A percentile compares a stretch with the other conserved stretches of the same genome.
Conservation (phyloP, 2,113 vertebrate genomes). For the Anseranas semipalmata region DNA sequence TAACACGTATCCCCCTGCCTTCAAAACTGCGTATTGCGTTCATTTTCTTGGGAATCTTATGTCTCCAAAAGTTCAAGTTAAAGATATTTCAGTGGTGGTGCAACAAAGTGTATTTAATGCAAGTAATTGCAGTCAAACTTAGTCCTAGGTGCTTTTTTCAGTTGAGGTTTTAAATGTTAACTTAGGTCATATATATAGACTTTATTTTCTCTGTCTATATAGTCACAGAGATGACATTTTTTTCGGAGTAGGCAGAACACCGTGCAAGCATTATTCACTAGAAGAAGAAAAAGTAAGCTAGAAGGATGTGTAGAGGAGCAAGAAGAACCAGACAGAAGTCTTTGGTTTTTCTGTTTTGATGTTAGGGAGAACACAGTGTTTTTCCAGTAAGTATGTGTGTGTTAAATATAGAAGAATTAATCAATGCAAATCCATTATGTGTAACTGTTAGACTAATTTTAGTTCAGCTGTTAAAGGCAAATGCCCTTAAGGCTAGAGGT, state of each 20-base stretch:
- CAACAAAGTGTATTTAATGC: neutral
- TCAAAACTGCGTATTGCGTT: fast-evolving
- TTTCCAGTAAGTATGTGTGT: neutral
- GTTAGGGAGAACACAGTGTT: neutral
- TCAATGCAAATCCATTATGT: neutral
- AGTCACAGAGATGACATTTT: neutral
- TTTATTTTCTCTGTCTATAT: no score
- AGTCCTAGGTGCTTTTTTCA: neutral
- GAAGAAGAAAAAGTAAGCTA: neutral
- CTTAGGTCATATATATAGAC: neutral
- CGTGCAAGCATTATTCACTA: neutral
- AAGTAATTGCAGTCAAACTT: neutral
- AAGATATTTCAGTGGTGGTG: neutral
- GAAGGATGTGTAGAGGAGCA: no score
- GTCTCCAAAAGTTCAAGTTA: neutral
- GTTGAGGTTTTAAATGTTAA: neutral
- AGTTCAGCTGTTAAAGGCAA: neutral
- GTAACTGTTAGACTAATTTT: neutral
- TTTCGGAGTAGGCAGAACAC: neutral
- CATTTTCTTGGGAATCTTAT: neutral
- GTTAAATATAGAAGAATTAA: neutral
- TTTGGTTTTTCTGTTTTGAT: neutral
- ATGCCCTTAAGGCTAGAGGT: neutral
- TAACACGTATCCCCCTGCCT: fast-evolving
- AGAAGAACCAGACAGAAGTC: neutral